These are phyloP conservation scores for Unio delphinus DNA, from an alignment of 2,888 invertebrate species.

Conservation along the genomic window DNA sequence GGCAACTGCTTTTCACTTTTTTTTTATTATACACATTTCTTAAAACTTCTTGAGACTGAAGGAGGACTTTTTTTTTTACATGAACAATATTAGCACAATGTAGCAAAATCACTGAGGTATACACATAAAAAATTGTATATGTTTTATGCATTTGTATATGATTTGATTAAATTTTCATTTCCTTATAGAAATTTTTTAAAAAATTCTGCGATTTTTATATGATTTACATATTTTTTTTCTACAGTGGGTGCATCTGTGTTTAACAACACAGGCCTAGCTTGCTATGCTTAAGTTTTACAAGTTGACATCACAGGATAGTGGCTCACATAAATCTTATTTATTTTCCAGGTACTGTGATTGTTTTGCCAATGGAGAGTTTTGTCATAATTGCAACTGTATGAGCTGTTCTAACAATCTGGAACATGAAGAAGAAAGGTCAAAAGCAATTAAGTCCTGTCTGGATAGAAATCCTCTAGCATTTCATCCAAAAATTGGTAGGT, in stretches of 20 bases:
- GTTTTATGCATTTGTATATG: too few species aligned
- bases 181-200: too few species aligned
- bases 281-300: neutral
- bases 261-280: neutral
- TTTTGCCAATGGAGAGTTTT: slow-evolving; percentile 99
- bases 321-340: slow-evolving; percentile 1
- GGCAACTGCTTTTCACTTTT: too few species aligned
- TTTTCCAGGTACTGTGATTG: slow-evolving; percentile 90
- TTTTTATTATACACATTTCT: too few species aligned
- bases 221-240: too few species aligned
- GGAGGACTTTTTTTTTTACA: too few species aligned
- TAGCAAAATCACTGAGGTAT: too few species aligned
- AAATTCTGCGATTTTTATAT: too few species aligned
- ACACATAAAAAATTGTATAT: too few species aligned
- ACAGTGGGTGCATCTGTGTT: neutral
- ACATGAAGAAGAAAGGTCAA: slow-evolving; percentile 93
- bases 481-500: slow-evolving; percentile 93
- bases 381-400: slow-evolving; percentile 96
- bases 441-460: slow-evolving; percentile 93
- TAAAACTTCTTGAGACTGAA: too few species aligned
- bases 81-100: too few species aligned
- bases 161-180: too few species aligned
- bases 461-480: slow-evolving; percentile 98
- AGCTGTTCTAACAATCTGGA: slow-evolving; percentile 97
- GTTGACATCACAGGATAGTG: neutral